phyloP scores from a whole-genome alignment of 2,797 vertebrate genomes.

The Fistularia commersonii region DNA sequence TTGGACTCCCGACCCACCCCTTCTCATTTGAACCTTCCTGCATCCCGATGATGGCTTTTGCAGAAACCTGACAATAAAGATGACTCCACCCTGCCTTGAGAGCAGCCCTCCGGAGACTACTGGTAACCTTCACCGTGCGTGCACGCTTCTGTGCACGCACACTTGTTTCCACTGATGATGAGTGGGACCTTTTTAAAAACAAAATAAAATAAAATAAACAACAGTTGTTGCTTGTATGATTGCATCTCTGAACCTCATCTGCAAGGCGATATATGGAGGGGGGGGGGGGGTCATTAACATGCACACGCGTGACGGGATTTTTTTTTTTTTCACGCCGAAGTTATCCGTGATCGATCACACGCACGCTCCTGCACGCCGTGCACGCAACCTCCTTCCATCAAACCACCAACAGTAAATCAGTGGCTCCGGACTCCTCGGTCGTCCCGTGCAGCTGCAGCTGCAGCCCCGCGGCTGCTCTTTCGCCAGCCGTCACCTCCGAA shows the following conservation, averaged over 20 bases:
- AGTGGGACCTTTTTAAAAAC: slow-evolving; percentile 14
- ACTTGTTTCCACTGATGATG: slow-evolving; percentile 1
- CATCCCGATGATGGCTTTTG: slow-evolving; percentile 9
- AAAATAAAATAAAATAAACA: too few relatives aligned
- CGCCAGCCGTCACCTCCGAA: slow-evolving; percentile 4
- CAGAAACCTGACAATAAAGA: slow-evolving; percentile 8
- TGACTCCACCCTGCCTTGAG: slow-evolving; percentile 18
- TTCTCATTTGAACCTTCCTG: slow-evolving; percentile 10
- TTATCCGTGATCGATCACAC: too few relatives aligned
- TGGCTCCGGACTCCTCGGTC: slow-evolving; percentile 1
- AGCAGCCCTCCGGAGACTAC: slow-evolving; percentile 6
- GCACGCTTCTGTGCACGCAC: not conserved
- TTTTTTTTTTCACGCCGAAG: too few relatives aligned
- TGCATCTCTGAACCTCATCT: not conserved
- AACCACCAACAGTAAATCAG: too few relatives aligned
- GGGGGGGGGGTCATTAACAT: too few relatives aligned
- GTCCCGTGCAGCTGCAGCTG: slow-evolving; percentile 20
- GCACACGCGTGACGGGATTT: too few relatives aligned
- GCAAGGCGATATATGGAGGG: too few relatives aligned
- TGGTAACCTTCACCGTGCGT: slow-evolving; percentile 17
- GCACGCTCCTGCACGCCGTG: too few relatives aligned
- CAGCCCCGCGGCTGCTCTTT: slow-evolving; percentile 1
- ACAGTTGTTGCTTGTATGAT: slow-evolving; percentile 26
- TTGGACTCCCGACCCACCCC: too few relatives aligned
- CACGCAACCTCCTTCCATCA: too few relatives aligned